phyloP scores from a whole-genome alignment of 1,140 invertebrate species.

The Leptinotarsa undecemlineata region DNA sequence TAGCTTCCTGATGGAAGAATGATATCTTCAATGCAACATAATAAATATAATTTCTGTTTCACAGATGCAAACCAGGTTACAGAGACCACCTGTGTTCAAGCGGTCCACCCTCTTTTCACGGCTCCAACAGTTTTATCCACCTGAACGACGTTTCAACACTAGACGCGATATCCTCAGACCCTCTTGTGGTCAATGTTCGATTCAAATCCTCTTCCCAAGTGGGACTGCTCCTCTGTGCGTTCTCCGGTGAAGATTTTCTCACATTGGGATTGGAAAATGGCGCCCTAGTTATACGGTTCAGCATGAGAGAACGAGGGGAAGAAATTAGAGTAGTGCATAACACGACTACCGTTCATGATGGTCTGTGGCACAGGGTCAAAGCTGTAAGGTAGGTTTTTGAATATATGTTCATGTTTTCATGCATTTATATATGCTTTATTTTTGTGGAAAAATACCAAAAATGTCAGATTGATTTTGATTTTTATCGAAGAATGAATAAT shows the following conservation, averaged over 20 bases:
- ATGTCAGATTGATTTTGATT: too few species aligned
- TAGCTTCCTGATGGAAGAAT: too few species aligned
- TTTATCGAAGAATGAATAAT: too few species aligned
- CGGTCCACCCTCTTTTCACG: conserved; percentile 55
- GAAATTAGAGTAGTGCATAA: conserved; percentile 83
- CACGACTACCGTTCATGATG: conserved; percentile 85
- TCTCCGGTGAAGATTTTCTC: conserved; percentile 77
- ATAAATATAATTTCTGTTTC: background rate
- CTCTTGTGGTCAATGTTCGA: conserved; percentile 78
- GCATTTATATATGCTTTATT: too few species aligned
- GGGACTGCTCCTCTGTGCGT: conserved; percentile 89
- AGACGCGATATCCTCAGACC: conserved; percentile 74
- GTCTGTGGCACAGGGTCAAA: conserved; percentile 87
- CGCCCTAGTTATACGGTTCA: conserved; percentile 68
- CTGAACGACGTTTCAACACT: conserved; percentile 71
- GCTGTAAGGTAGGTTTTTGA: conserved; percentile 74
- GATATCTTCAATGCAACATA: too few species aligned
- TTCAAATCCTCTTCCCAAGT: conserved; percentile 69
- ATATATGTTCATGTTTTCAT: too few species aligned
- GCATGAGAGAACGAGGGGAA: conserved; percentile 69
- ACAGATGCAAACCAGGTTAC: conserved; percentile 47
- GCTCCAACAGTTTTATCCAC: conserved; percentile 70
- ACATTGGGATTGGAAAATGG: conserved; percentile 83
- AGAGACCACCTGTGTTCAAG: conserved; percentile 51
- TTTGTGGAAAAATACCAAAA: too few species aligned